A percentile compares a stretch with the other conserved stretches of the same genome.
phyloP scores from a whole-genome alignment of 2,888 invertebrate genomes.

The Tuberolachnus salignus region DNA sequence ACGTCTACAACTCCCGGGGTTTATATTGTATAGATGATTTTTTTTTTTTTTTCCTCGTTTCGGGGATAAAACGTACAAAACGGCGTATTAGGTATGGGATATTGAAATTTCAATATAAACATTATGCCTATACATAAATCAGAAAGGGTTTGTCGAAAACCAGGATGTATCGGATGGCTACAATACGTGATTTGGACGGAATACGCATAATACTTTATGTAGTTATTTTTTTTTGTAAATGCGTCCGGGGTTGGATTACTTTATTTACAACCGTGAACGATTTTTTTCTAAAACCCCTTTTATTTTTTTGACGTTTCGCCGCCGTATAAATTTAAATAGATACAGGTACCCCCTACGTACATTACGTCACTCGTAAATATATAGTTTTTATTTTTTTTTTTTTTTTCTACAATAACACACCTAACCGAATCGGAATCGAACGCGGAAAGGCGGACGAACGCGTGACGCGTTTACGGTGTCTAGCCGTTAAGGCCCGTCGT shows the following conservation, averaged over 20 bases:
- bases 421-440: no score
- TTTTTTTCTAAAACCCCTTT: neutral
- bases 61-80: constrained; percentile 13
- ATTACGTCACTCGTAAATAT: no score
- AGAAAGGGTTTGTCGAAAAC: constrained; percentile 47
- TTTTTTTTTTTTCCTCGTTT: constrained; percentile 31
- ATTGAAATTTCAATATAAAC: constrained; percentile 34
- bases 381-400: no score
- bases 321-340: constrained; percentile 2
- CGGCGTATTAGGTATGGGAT: neutral
- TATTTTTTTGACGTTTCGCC: neutral
- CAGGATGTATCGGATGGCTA: neutral
- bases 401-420: no score
- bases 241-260: no score
- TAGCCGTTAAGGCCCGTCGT: no score
- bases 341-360: neutral
- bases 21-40: neutral
- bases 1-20: constrained; percentile 38
- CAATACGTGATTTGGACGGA: no score
- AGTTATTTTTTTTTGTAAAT: no score
- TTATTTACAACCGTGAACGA: neutral
- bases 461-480: no score
- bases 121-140: neutral
- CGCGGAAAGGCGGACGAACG: no score
- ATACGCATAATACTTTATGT: no score